These are phyloP conservation scores for Stictonetta naevosa DNA, from an alignment of 2,113 vertebrate species.

Conservation along the genomic window DNA sequence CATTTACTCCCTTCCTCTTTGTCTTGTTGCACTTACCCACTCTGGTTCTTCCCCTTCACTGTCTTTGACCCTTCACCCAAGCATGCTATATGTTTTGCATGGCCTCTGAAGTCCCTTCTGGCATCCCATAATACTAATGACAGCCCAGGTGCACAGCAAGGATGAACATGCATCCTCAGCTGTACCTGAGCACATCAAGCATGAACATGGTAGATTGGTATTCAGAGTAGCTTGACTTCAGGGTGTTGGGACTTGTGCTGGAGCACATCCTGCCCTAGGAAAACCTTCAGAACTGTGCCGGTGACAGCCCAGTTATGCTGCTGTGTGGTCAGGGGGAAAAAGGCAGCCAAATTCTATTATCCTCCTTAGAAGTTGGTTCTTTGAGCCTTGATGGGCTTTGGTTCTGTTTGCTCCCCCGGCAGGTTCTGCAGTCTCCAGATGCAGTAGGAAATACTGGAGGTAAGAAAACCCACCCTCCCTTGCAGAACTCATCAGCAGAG, in stretches of 20 bases:
- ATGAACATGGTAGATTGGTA: not conserved
- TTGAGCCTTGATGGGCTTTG: not conserved
- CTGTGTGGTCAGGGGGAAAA: not conserved
- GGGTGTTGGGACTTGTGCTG: not conserved
- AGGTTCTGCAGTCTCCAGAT: not conserved
- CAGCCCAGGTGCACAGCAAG: not conserved
- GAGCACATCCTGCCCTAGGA: not conserved
- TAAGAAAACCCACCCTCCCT: not conserved
- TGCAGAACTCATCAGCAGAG: not conserved
- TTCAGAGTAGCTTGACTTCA: accelerated
- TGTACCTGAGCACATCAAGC: not conserved
- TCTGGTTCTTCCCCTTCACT: not conserved
- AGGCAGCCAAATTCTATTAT: not conserved
- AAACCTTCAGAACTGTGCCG: not conserved
- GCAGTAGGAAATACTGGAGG: not conserved
- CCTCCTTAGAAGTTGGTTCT: not conserved
- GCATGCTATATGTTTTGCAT: not conserved
- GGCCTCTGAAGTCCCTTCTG: not conserved
- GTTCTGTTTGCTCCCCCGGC: not conserved
- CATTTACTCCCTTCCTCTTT: not conserved
- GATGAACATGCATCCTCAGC: not conserved
- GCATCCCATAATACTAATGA: not conserved
- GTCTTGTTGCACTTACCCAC: not conserved
- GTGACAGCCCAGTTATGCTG: not conserved
- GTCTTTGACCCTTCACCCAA: not conserved